Percentiles rank a stretch among this genome's conserved stretches.
Conservation (phyloP, 2,797 vertebrate species). For the Diglossa cyanea region DNA sequence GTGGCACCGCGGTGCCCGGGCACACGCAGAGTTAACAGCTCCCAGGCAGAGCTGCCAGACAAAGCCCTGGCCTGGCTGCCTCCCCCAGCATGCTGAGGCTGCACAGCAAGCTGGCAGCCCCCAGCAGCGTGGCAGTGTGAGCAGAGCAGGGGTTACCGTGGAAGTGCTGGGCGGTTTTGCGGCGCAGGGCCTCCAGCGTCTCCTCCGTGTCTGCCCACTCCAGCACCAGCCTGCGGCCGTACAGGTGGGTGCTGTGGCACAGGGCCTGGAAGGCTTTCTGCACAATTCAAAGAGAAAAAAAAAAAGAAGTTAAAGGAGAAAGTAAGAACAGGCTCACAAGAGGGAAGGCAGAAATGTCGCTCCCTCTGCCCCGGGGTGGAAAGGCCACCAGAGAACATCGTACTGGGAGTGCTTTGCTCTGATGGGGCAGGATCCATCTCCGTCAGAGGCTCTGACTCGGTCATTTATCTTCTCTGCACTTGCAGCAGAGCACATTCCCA, state of each 20-base stretch:
- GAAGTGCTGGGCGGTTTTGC: conserved; percentile 90
- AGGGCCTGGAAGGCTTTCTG: conserved; percentile 93
- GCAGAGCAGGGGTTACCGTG: conserved; percentile 79
- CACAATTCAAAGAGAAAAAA: neutral
- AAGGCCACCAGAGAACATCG: neutral
- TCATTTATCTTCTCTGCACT: neutral
- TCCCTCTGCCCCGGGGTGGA: neutral
- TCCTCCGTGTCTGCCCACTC: conserved; percentile 95
- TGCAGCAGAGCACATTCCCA: neutral
- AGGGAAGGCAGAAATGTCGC: neutral
- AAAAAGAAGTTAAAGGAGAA: neutral
- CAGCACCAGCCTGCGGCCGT: conserved; percentile 91
- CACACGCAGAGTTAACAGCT: neutral
- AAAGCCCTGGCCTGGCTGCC: neutral
- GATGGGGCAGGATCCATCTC: conserved; percentile 36
- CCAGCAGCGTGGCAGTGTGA: neutral
- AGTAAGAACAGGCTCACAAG: neutral
- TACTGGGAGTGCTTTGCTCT: neutral
- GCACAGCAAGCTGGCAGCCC: neutral
- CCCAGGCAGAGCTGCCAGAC: neutral
- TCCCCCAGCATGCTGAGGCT: neutral
- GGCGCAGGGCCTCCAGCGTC: conserved; percentile 85
- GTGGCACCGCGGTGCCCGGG: accelerated
- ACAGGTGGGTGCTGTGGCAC: conserved; percentile 97
- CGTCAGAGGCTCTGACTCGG: neutral